phyloP scores from a whole-genome alignment of 2,113 vertebrate genomes.

The Gracilinanus agilis region DNA sequence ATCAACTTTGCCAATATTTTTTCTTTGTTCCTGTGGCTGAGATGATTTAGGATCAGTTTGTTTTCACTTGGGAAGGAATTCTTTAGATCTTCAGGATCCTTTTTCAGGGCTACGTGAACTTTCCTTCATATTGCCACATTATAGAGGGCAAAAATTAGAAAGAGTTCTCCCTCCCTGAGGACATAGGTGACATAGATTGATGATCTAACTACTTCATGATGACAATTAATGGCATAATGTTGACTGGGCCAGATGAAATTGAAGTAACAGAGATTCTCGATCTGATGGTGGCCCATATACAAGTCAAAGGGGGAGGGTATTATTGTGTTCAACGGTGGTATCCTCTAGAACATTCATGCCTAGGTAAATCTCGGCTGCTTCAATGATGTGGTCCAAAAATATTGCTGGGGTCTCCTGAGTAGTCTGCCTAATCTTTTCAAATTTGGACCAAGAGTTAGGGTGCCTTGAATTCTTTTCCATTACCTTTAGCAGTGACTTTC shows the following conservation, averaged over 20 bases:
- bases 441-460: no score
- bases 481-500: no score
- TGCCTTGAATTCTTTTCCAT: no score
- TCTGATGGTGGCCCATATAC: not conserved
- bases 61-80: not conserved
- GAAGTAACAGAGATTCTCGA: not conserved
- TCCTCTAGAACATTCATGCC: no score
- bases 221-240: not conserved
- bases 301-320: not conserved
- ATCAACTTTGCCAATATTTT: not conserved
- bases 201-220: not conserved
- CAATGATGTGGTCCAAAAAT: no score
- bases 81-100: not conserved
- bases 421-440: no score
- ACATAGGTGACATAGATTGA: not conserved
- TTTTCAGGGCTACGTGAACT: not conserved
- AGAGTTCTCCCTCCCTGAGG: not conserved
- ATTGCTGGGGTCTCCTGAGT: no score
- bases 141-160: rapidly evolving
- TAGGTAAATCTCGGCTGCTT: no score
- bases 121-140: not conserved
- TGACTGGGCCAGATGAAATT: not conserved
- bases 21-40: not conserved
- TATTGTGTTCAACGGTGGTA: no score
- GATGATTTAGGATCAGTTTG: not conserved